Percentiles rank a stretch among this genome's conserved stretches.
These are phyloP conservation scores for Microplitis manilae DNA, from an alignment of 2,888 invertebrate genomes.

Conservation along the genomic window DNA sequence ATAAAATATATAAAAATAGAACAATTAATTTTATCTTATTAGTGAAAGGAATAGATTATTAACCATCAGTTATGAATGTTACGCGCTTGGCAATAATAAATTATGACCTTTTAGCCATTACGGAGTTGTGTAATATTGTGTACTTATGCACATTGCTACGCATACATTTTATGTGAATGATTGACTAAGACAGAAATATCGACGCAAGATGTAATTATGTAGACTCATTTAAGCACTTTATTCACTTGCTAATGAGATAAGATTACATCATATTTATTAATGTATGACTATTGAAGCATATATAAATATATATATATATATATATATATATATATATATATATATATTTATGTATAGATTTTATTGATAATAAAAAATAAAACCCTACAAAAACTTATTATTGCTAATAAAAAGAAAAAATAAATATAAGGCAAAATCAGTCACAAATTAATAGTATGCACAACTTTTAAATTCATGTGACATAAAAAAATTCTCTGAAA, in stretches of 20 bases:
- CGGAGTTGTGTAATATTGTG: constrained; percentile 54
- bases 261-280: constrained; percentile 57
- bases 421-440: neutral
- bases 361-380: neutral
- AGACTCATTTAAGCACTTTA: constrained; percentile 65
- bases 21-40: too few species aligned
- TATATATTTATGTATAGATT: neutral
- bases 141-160: constrained; percentile 1
- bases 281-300: neutral
- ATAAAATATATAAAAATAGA: too few species aligned
- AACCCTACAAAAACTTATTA: neutral
- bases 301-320: too few species aligned
- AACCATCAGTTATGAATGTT: constrained; percentile 19
- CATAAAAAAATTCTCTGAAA: too few species aligned
- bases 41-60: constrained; percentile 11
- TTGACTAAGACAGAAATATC: neutral
- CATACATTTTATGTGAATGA: constrained; percentile 39
- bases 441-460: too few species aligned
- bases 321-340: too few species aligned
- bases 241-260: constrained; percentile 60
- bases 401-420: neutral
- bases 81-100: constrained; percentile 44
- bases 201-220: constrained; percentile 61
- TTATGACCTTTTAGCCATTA: constrained; percentile 50
- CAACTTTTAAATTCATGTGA: too few species aligned